Percentiles rank a stretch among this genome's conserved stretches.
These are phyloP conservation scores for Emydura subglobosa DNA, from an alignment of 2,113 vertebrate genomes.

Conservation along the genomic window DNA sequence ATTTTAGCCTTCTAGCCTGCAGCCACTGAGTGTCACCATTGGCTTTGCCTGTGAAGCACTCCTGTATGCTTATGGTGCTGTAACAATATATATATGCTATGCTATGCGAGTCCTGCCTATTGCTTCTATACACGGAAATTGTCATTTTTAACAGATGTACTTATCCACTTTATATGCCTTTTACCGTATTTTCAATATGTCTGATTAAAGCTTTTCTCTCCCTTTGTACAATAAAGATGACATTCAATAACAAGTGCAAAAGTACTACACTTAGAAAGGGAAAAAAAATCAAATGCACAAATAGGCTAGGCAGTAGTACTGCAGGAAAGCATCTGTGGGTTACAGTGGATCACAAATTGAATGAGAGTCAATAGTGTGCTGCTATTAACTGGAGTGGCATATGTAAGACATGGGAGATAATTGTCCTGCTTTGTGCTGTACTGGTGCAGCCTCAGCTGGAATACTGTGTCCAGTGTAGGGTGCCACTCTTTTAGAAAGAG, in stretches of 20 bases:
- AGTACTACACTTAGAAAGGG: background rate
- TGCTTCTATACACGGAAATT: conserved; percentile 9
- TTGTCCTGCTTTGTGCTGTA: background rate
- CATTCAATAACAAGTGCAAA: background rate
- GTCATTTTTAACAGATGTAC: conserved; percentile 45
- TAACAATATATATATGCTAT: conserved; percentile 31
- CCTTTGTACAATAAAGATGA: background rate
- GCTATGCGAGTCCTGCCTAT: conserved; percentile 22
- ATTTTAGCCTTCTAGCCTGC: background rate
- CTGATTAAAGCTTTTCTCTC: conserved; percentile 24
- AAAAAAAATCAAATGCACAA: background rate
- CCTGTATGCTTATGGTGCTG: background rate
- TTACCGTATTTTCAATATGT: conserved; percentile 60
- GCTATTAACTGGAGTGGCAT: background rate
- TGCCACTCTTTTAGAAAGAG: background rate
- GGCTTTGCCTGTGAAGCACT: conserved; percentile 13
- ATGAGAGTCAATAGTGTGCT: background rate
- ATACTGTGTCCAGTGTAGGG: background rate
- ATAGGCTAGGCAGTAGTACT: background rate
- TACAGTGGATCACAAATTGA: too few relatives aligned
- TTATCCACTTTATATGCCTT: conserved; percentile 2
- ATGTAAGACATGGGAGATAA: background rate
- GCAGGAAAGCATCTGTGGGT: background rate
- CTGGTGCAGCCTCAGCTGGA: background rate
- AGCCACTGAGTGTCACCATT: background rate